Evolutionary conservation across 2,113 vertebrate genomes (phyloP).

Genomic region (Butastur rufipennis): DNA sequence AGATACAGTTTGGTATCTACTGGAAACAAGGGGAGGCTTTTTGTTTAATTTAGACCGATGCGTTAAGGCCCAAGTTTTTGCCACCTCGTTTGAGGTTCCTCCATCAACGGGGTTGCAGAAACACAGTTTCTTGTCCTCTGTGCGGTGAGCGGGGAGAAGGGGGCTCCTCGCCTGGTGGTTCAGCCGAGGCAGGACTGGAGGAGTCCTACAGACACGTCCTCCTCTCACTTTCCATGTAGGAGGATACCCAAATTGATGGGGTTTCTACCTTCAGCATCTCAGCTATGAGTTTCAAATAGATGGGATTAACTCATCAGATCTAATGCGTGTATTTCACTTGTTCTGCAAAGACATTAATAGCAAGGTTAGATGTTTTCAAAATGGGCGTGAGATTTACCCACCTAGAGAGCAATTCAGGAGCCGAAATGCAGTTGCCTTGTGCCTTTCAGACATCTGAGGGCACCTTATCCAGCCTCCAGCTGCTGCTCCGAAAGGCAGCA

Average conservation of each 20-base stretch:
- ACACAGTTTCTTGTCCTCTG: not conserved
- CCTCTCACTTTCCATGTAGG: fast-evolving
- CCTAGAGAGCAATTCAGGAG: not conserved
- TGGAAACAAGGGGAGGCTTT: not conserved
- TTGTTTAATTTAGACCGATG: not conserved
- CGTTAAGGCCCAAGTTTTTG: not conserved
- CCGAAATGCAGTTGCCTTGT: not conserved
- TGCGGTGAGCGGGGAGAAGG: not conserved
- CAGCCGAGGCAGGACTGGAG: not conserved
- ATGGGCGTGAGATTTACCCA: not conserved
- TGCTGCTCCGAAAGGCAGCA: not conserved
- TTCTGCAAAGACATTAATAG: not conserved
- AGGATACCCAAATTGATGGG: not conserved
- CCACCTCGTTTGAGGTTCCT: not conserved
- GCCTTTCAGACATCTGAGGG: not conserved
- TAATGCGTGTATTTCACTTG: not conserved
- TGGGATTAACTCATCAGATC: not conserved
- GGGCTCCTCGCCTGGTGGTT: not conserved
- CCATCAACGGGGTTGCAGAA: fast-evolving
- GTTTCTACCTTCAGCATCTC: not conserved
- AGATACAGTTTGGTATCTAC: not conserved
- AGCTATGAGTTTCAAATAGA: not conserved
- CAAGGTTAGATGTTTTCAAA: not conserved
- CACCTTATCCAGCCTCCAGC: not conserved
- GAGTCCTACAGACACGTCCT: fast-evolving